Conservation (phyloP, 2,888 invertebrate genomes). For the Synanthedon formicaeformis region DNA sequence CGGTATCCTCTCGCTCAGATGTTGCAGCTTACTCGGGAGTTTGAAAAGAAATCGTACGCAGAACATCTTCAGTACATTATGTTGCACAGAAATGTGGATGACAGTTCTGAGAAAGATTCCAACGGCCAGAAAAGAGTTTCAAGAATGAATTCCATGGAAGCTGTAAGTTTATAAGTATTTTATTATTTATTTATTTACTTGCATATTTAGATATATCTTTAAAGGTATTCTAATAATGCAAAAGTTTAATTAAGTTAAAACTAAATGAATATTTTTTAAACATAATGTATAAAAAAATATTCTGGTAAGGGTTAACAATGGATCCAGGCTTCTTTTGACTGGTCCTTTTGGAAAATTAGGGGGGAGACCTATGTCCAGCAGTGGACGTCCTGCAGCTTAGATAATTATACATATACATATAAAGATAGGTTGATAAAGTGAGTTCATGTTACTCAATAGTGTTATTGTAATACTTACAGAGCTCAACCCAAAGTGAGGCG, state of each 20-base stretch:
- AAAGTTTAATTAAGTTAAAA: no score
- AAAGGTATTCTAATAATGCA: no score
- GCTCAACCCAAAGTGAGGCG: conserved; percentile 31
- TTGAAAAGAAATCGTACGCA: conserved; percentile 66
- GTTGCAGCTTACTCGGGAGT: conserved; percentile 66
- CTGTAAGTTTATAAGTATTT: conserved; percentile 36
- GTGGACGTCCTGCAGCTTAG: conserved; percentile 10
- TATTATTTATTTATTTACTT: no score
- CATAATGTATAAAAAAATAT: no score
- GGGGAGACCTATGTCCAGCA: no score
- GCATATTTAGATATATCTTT: no score
- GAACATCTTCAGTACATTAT: conserved; percentile 73
- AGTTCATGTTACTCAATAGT: background rate
- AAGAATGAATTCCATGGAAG: conserved; percentile 48
- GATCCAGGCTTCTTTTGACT: conserved; percentile 11
- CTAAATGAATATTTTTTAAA: no score
- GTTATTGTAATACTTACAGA: conserved; percentile 11
- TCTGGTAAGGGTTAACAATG: no score
- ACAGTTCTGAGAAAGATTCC: conserved; percentile 46
- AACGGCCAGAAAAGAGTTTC: conserved; percentile 46
- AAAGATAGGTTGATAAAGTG: background rate
- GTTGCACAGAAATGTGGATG: conserved; percentile 47
- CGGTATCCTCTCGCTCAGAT: conserved; percentile 75
- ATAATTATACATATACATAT: no score
- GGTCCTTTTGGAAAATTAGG: no score